A percentile compares a stretch with the other conserved stretches of the same genome.
Evolutionary conservation across 2,797 vertebrate genomes (phyloP).

Genomic region (Nasua narica): DNA sequence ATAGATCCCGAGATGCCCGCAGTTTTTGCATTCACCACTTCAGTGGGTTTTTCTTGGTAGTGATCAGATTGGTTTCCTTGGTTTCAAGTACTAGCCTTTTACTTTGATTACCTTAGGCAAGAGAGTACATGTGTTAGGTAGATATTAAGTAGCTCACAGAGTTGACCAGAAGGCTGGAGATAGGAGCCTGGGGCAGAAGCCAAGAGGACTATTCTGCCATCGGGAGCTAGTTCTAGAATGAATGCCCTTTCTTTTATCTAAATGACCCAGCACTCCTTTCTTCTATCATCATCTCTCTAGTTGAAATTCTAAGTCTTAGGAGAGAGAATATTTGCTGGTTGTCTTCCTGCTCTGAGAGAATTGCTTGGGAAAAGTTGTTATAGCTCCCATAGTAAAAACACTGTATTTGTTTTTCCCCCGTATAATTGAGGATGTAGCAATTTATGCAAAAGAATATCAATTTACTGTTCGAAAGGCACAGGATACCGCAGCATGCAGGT

Average conservation of each 20-base stretch:
- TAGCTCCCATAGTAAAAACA: rapidly evolving
- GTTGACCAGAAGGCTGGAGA: background rate
- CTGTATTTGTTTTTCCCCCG: background rate
- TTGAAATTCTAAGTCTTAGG: background rate
- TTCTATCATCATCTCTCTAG: background rate
- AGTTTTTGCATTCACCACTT: background rate
- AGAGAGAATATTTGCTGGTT: background rate
- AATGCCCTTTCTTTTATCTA: background rate
- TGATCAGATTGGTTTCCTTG: background rate
- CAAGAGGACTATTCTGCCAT: rapidly evolving
- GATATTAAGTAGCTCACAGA: background rate
- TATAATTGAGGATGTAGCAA: background rate
- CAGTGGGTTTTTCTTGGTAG: background rate
- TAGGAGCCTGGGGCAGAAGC: background rate
- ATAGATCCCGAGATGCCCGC: background rate
- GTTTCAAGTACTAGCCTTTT: background rate
- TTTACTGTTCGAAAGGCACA: background rate
- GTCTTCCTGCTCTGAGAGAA: background rate
- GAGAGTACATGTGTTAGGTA: background rate
- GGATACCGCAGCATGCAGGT: background rate
- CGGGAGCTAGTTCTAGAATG: background rate
- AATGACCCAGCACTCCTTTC: background rate
- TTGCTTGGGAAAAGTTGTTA: background rate
- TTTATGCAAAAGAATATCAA: background rate
- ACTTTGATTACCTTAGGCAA: background rate